A percentile compares a stretch with the other conserved stretches of the same genome.
Conservation (phyloP, 2,888 invertebrate genomes). For the Leptopilina drosophilae region DNA sequence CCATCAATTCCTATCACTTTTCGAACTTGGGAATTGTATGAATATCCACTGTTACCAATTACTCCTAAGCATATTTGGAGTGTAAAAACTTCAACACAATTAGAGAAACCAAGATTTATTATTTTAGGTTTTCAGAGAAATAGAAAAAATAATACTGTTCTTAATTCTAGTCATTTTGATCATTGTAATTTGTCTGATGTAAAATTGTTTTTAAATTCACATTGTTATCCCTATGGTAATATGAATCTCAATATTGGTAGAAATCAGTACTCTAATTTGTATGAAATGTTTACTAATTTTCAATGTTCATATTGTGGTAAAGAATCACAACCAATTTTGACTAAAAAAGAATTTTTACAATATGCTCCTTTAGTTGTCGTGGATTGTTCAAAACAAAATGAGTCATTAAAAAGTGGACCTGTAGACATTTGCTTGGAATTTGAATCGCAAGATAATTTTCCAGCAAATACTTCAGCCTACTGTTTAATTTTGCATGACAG, state of each 20-base stretch:
- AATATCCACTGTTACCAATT: neutral
- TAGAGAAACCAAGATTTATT: constrained; percentile 2
- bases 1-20: too few species aligned
- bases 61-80: too few species aligned
- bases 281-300: constrained; percentile 58
- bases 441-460: neutral
- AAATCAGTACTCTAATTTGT: constrained; percentile 60
- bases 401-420: too few species aligned
- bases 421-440: neutral
- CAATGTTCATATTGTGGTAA: neutral
- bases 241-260: constrained; percentile 12
- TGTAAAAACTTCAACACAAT: neutral
- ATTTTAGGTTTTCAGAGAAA: neutral
- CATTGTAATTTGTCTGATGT: constrained; percentile 59
- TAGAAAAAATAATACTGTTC: constrained; percentile 60
- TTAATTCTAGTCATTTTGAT: constrained; percentile 44
- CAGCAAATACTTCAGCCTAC: neutral
- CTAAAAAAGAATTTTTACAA: constrained; percentile 25
- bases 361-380: constrained; percentile 10
- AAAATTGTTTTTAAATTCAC: constrained; percentile 68
- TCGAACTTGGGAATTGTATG: too few species aligned
- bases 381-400: too few species aligned
- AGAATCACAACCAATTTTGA: constrained; percentile 30
- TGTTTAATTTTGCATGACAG: too few species aligned
- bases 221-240: constrained; percentile 68